Percentiles rank a stretch among this genome's conserved stretches.
Conservation (phyloP, 2,888 invertebrate species). For the Ditula angustiorana region DNA sequence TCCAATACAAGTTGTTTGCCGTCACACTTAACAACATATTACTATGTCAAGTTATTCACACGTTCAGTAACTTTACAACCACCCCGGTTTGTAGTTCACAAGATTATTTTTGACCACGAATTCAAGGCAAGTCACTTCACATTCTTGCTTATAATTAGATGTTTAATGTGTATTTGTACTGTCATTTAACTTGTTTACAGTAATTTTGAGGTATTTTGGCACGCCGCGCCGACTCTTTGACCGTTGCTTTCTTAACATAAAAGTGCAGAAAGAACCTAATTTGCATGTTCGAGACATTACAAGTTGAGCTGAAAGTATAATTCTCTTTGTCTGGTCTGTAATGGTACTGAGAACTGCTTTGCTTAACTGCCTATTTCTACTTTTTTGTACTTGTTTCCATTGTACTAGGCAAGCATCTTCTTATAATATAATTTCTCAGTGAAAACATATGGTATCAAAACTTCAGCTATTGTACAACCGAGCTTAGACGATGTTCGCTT, state of each 20-base stretch:
- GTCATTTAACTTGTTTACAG: constrained; percentile 29
- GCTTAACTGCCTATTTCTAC: constrained; percentile 23
- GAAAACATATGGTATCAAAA: constrained; percentile 1
- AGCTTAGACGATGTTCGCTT: background rate
- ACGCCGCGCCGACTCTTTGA: constrained; percentile 25
- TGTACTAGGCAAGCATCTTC: constrained; percentile 8
- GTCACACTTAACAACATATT: constrained; percentile 51
- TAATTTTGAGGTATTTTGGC: constrained; percentile 26
- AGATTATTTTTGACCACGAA: constrained; percentile 23
- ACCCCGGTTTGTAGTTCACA: constrained; percentile 31
- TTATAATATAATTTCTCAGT: constrained; percentile 17
- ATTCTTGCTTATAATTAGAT: constrained; percentile 29
- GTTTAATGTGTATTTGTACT: constrained; percentile 16
- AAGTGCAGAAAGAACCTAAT: constrained; percentile 27
- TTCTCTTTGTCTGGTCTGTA: constrained; percentile 17
- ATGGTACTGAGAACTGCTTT: constrained; percentile 21
- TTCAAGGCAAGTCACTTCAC: constrained; percentile 12
- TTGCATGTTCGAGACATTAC: constrained; percentile 38
- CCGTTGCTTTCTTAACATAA: constrained; percentile 26
- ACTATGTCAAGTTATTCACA: constrained; percentile 49
- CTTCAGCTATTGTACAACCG: too few species aligned
- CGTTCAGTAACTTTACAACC: constrained; percentile 31
- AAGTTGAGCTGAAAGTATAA: constrained; percentile 36
- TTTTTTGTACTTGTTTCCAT: constrained; percentile 11
- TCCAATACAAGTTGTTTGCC: constrained; percentile 49